Conservation (phyloP, 2,888 invertebrate species). For the Camptogramma bilineatum region DNA sequence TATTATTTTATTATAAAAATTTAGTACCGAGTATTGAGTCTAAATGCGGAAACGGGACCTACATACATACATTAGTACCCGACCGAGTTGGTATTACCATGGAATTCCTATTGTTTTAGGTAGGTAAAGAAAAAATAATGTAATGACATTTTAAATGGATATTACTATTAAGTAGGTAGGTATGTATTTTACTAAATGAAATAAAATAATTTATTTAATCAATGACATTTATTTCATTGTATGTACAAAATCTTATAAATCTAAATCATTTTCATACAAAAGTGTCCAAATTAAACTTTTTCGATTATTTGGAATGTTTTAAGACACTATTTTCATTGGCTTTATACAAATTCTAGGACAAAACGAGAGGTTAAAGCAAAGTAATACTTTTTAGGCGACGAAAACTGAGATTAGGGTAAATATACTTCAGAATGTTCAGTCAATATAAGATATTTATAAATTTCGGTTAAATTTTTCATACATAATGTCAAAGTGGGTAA, state of each 20-base stretch:
- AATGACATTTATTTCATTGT: constrained; percentile 85
- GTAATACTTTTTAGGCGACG: constrained; percentile 53
- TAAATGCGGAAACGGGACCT: too few species aligned
- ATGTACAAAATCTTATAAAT: constrained; percentile 85
- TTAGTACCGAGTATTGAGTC: too few species aligned
- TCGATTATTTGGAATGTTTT: constrained; percentile 82
- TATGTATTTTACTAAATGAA: constrained; percentile 11
- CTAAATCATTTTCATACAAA: constrained; percentile 81
- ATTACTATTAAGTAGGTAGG: not conserved
- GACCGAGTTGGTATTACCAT: too few species aligned
- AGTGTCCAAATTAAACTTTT: constrained; percentile 83
- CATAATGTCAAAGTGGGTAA: constrained; percentile 32
- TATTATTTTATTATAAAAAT: not conserved
- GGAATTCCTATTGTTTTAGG: not conserved
- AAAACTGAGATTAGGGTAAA: constrained; percentile 45
- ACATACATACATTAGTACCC: too few species aligned
- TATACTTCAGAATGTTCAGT: constrained; percentile 46
- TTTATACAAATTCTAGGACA: constrained; percentile 71
- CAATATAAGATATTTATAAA: constrained; percentile 45
- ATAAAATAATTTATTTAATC: constrained; percentile 67
- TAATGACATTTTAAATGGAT: constrained; percentile 1
- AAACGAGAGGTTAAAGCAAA: constrained; percentile 70
- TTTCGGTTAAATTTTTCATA: constrained; percentile 35
- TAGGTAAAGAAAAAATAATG: not conserved
- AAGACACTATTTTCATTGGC: constrained; percentile 82